A percentile compares a stretch with the other conserved stretches of the same genome.
phyloP scores from a whole-genome alignment of 2,888 invertebrate genomes.

The Leptothorax acervorum region DNA sequence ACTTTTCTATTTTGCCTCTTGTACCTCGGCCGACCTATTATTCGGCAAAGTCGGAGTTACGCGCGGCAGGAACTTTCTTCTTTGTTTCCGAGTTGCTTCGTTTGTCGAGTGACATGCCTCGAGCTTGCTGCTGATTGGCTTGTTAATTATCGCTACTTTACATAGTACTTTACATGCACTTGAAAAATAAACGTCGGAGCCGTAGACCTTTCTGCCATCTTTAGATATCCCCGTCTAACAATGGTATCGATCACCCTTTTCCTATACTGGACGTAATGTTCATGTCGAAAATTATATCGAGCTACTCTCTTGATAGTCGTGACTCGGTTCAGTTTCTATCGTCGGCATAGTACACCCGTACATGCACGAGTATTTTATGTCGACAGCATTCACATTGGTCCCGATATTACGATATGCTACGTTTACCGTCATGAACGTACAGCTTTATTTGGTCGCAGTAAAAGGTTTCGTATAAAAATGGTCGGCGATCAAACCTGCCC shows the following conservation, averaged over 20 bases:
- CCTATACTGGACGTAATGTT: slow-evolving; percentile 30
- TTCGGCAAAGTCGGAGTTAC: slow-evolving; percentile 48
- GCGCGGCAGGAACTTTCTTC: slow-evolving; percentile 32
- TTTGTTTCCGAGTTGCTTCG: slow-evolving; percentile 14
- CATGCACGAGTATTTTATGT: slow-evolving; percentile 30
- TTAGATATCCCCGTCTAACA: background rate
- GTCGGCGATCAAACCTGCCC: background rate
- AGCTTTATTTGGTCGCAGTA: background rate
- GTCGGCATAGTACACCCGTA: background rate
- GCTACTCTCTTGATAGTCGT: slow-evolving; percentile 20
- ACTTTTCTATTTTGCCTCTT: slow-evolving; percentile 14
- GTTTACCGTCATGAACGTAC: background rate
- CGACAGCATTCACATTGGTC: slow-evolving; percentile 38
- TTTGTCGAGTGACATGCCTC: slow-evolving; percentile 60
- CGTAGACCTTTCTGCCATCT: slow-evolving; percentile 14
- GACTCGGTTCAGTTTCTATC: slow-evolving; percentile 9
- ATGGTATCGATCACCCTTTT: slow-evolving; percentile 31
- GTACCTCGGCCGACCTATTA: slow-evolving; percentile 32
- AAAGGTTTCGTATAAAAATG: slow-evolving; percentile 27
- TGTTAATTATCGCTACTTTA: slow-evolving; percentile 11
- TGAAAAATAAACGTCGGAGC: slow-evolving; percentile 25
- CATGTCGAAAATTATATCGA: slow-evolving; percentile 47
- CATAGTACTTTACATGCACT: background rate
- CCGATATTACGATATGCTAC: slow-evolving; percentile 46
- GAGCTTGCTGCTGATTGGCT: slow-evolving; percentile 34